These are phyloP conservation scores for Mesorhabditis spiculigera DNA, from an alignment of 2,888 invertebrate species.

Conservation along the genomic window DNA sequence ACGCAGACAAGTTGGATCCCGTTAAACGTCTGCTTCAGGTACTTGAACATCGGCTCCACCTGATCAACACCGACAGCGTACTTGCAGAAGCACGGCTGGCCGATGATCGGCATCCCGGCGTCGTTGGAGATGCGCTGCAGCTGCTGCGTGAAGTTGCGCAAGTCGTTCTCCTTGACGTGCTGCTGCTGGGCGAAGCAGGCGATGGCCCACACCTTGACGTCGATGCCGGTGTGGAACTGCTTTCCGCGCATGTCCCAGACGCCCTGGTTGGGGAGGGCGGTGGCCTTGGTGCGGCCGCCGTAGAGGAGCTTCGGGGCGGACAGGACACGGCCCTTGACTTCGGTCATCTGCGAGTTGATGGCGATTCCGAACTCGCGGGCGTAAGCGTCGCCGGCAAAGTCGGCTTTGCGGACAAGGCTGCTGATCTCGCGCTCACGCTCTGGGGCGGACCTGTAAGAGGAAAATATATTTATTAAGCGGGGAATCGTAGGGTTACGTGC, in stretches of 20 bases:
- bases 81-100: slow-evolving; percentile 71
- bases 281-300: slow-evolving; percentile 80
- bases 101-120: slow-evolving; percentile 98
- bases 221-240: slow-evolving; percentile 98
- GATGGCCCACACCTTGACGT: slow-evolving; percentile 94
- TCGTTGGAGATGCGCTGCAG: slow-evolving; percentile 98
- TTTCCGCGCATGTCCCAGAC: slow-evolving; percentile 99
- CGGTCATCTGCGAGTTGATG: slow-evolving; percentile 98
- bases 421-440: slow-evolving; percentile 93
- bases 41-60: slow-evolving; percentile 99
- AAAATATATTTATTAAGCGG: too few species aligned
- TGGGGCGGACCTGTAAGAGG: slow-evolving; percentile 91
- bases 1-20: slow-evolving; percentile 94
- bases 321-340: slow-evolving; percentile 94
- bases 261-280: slow-evolving; percentile 96
- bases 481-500: too few species aligned
- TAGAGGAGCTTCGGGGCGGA: slow-evolving; percentile 98
- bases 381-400: slow-evolving; percentile 97
- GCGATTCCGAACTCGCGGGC: slow-evolving; percentile 97
- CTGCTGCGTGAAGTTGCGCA: slow-evolving; percentile 90
- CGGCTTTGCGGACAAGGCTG: slow-evolving; percentile 87
- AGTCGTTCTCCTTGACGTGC: slow-evolving; percentile 91
- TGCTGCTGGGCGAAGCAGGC: slow-evolving; percentile 99
- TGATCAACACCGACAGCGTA: slow-evolving; percentile 99
- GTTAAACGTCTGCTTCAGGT: slow-evolving; percentile 91